phyloP scores from a whole-genome alignment of 2,888 invertebrate species.

The Lottia gigantea region DNA sequence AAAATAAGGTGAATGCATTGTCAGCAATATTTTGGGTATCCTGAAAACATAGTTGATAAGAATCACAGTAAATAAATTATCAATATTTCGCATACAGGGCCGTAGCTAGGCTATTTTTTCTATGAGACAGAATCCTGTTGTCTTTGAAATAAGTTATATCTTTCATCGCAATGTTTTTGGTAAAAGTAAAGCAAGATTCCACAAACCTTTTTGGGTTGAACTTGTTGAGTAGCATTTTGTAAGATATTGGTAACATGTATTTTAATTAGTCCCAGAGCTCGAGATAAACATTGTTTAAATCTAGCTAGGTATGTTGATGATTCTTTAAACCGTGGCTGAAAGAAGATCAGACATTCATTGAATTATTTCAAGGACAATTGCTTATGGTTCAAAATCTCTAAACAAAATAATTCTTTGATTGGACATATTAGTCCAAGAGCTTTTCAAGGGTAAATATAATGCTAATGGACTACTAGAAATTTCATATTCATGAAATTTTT shows the following conservation, averaged over 20 bases:
- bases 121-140: too few species aligned
- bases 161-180: too few species aligned
- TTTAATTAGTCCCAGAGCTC: slow-evolving; percentile 83
- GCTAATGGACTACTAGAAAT: too few species aligned
- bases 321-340: slow-evolving; percentile 85
- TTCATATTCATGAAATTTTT: too few species aligned
- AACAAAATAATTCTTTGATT: too few species aligned
- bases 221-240: slow-evolving; percentile 83
- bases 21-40: slow-evolving; percentile 62
- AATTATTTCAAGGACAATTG: neutral
- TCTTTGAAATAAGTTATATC: too few species aligned
- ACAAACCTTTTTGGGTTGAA: slow-evolving; percentile 66
- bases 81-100: too few species aligned
- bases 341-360: slow-evolving; percentile 10
- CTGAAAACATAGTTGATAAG: slow-evolving; percentile 37
- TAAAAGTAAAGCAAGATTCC: too few species aligned
- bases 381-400: neutral
- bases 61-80: too few species aligned
- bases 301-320: slow-evolving; percentile 83
- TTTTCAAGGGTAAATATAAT: too few species aligned
- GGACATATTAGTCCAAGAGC: too few species aligned
- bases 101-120: too few species aligned
- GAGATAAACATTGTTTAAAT: slow-evolving; percentile 85
- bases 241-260: slow-evolving; percentile 82
- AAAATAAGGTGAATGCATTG: slow-evolving; percentile 81